A percentile compares a stretch with the other conserved stretches of the same genome.
These are phyloP conservation scores for Pristis pectinata DNA, from an alignment of 2,797 vertebrate species.

Conservation along the genomic window DNA sequence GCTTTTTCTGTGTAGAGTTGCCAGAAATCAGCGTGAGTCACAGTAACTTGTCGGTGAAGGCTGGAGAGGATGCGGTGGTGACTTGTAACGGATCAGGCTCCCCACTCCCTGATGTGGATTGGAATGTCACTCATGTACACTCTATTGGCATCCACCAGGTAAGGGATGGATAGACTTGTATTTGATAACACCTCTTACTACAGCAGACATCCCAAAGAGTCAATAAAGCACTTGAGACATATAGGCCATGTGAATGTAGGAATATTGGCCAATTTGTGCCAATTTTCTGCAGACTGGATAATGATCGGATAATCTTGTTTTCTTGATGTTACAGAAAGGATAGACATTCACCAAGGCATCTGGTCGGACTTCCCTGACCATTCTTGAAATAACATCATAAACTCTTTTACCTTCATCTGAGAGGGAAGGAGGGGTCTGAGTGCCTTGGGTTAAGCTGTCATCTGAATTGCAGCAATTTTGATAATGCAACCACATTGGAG, in stretches of 20 bases:
- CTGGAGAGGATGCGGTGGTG: conserved; percentile 86
- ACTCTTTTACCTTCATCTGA: background rate
- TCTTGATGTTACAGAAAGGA: background rate
- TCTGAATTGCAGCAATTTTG: background rate
- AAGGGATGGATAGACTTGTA: conserved; percentile 36
- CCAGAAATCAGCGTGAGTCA: conserved; percentile 95
- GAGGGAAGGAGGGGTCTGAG: background rate
- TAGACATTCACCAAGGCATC: background rate
- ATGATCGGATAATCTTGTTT: background rate
- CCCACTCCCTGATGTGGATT: conserved; percentile 89
- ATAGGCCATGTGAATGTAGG: background rate
- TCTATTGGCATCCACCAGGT: conserved; percentile 97
- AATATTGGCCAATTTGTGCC: background rate
- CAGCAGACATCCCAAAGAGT: background rate
- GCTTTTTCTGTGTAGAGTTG: conserved; percentile 61
- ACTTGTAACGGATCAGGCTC: conserved; percentile 90
- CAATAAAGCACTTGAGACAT: background rate
- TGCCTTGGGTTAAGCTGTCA: background rate
- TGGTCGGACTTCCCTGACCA: background rate
- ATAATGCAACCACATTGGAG: background rate
- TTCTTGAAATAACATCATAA: background rate
- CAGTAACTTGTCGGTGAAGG: conserved; percentile 78
- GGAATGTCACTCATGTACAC: conserved; percentile 82
- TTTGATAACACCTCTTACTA: background rate
- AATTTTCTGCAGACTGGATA: background rate